These are phyloP conservation scores for Actias luna DNA, from an alignment of 2,888 invertebrate species.

Conservation along the genomic window DNA sequence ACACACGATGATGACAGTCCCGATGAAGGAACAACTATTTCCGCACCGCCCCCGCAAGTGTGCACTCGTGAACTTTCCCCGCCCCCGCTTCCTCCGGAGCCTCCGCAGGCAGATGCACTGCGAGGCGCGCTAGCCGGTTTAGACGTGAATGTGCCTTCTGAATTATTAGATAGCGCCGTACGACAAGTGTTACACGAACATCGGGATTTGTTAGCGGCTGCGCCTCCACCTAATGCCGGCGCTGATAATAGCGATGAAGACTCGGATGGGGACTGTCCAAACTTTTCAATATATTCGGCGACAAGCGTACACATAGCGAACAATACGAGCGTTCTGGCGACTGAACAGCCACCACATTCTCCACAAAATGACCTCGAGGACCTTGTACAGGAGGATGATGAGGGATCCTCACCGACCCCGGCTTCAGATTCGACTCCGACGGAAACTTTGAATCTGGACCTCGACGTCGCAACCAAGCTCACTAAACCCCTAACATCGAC, in stretches of 20 bases:
- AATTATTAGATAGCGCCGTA: conserved; percentile 59
- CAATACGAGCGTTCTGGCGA: conserved; percentile 43
- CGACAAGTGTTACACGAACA: conserved; percentile 66
- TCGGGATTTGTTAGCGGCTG: conserved; percentile 46
- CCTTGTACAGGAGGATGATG: conserved; percentile 52
- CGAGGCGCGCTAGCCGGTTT: conserved; percentile 46
- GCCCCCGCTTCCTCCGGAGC: conserved; percentile 19
- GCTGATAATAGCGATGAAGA: conserved; percentile 66
- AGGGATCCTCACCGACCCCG: conserved; percentile 12
- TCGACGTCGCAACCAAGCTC: conserved; percentile 10
- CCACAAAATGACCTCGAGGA: conserved; percentile 40
- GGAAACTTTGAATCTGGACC: conserved; percentile 9
- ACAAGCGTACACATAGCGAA: conserved; percentile 89
- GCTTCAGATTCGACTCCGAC: background rate
- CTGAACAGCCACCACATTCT: conserved; percentile 27
- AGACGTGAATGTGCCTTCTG: conserved; percentile 47
- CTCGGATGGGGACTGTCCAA: conserved; percentile 89
- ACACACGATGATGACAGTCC: conserved; percentile 67
- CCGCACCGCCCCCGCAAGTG: conserved; percentile 15
- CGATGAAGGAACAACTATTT: conserved; percentile 40
- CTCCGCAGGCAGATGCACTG: conserved; percentile 28
- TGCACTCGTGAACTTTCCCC: conserved; percentile 14
- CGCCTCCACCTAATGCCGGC: conserved; percentile 24
- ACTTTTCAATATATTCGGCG: conserved; percentile 92
- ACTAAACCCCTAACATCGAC: conserved; percentile 7